Evolutionary conservation across 2,888 invertebrate species (phyloP).

Genomic region (Orchesella flavescens): DNA sequence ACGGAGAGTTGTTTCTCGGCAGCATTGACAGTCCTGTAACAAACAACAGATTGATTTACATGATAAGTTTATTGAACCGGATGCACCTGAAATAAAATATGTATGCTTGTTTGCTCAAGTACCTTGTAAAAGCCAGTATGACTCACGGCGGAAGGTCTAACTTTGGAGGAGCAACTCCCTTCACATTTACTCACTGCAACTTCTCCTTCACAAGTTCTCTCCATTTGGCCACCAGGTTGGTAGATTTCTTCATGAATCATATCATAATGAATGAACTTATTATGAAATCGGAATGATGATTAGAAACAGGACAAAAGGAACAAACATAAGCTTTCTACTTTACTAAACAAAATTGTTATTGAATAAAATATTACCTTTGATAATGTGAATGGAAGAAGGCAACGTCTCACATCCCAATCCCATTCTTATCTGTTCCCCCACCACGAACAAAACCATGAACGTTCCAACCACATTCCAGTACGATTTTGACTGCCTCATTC

Average conservation of each 20-base stretch:
- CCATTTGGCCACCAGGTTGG: constrained; percentile 83
- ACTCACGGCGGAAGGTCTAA: constrained; percentile 91
- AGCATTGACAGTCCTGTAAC: constrained; percentile 90
- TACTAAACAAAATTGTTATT: no score
- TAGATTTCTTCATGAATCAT: constrained; percentile 83
- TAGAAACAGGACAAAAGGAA: neutral
- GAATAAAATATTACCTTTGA: constrained; percentile 85
- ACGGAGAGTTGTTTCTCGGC: constrained; percentile 88
- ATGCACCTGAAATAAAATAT: neutral
- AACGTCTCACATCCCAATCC: constrained; percentile 84
- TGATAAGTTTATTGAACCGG: neutral
- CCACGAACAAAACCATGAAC: constrained; percentile 20
- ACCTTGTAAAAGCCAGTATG: constrained; percentile 91
- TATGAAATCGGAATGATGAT: neutral
- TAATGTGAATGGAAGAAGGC: constrained; percentile 88
- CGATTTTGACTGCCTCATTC: neutral
- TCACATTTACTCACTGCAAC: constrained; percentile 94
- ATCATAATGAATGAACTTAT: neutral
- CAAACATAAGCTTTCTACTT: neutral
- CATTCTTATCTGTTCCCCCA: constrained; percentile 8
- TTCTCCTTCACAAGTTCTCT: constrained; percentile 91
- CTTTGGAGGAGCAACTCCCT: constrained; percentile 92
- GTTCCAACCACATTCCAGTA: neutral
- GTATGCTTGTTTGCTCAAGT: neutral
- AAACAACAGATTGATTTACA: neutral